phyloP scores from a whole-genome alignment of 2,113 vertebrate genomes.

The Epinephelus cyanopodus region DNA sequence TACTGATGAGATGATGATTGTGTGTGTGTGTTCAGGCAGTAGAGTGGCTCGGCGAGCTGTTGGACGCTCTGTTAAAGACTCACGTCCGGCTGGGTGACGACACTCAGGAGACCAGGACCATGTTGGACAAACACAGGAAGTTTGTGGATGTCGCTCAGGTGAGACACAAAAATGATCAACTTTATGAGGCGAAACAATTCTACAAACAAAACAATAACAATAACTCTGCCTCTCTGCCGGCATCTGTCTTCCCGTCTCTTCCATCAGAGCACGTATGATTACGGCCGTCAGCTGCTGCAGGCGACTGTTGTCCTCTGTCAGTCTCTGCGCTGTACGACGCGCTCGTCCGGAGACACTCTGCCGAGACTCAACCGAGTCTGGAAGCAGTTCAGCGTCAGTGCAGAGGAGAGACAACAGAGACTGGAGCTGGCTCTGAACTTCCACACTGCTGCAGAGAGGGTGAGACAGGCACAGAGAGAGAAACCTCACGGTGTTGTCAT shows the following conservation, averaged over 20 bases:
- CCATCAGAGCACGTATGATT: constrained; percentile 95
- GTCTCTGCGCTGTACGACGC: constrained; percentile 94
- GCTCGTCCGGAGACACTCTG: constrained; percentile 96
- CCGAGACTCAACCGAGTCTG: constrained; percentile 95
- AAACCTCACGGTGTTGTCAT: not conserved
- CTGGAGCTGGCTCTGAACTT: constrained; percentile 93
- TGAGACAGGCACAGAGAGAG: constrained; percentile 60
- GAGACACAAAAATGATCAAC: constrained; percentile 13
- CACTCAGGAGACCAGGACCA: constrained; percentile 93
- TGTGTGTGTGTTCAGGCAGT: constrained; percentile 87
- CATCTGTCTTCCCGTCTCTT: not conserved
- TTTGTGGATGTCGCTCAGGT: constrained; percentile 99
- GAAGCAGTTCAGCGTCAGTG: constrained; percentile 96
- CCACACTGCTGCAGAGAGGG: constrained; percentile 93
- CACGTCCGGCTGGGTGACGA: constrained; percentile 95
- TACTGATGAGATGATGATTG: constrained; percentile 10
- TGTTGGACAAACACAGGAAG: constrained; percentile 98
- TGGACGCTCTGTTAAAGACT: constrained; percentile 96
- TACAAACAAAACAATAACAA: not conserved
- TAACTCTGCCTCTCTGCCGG: not conserved
- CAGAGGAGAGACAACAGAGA: constrained; percentile 93
- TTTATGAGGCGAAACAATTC: too few relatives aligned
- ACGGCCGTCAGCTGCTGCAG: constrained; percentile 96
- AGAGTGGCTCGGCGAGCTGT: constrained; percentile 95
- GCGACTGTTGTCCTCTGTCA: constrained; percentile 97